These are phyloP conservation scores for Hepsetus odoe DNA, from an alignment of 2,113 vertebrate genomes.

Conservation along the genomic window DNA sequence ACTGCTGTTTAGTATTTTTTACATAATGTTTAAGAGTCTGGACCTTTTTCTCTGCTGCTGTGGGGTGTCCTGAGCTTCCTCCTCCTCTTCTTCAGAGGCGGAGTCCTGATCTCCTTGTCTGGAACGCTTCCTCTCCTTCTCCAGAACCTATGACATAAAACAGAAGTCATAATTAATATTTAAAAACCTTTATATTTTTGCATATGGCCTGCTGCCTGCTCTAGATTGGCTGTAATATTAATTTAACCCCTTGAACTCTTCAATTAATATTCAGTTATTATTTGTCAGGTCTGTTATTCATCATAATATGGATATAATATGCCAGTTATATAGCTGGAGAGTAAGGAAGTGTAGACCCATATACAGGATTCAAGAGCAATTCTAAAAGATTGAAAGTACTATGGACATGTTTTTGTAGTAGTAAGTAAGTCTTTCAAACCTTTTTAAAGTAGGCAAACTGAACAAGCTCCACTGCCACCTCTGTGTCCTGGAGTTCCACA, in stretches of 20 bases:
- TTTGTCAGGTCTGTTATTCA: no score
- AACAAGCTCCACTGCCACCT: conserved; percentile 92
- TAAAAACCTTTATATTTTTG: not conserved
- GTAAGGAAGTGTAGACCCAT: no score
- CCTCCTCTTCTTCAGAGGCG: conserved; percentile 74
- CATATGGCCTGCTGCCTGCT: not conserved
- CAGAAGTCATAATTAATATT: not conserved
- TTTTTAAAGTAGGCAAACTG: conserved; percentile 98
- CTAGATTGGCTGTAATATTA: not conserved
- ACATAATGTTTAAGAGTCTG: not conserved
- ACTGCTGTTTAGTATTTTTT: not conserved
- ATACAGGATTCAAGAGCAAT: no score
- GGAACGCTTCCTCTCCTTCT: conserved; percentile 91
- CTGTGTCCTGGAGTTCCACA: conserved; percentile 86
- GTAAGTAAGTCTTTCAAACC: conserved; percentile 68
- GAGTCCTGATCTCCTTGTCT: conserved; percentile 74
- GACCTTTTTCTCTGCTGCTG: conserved; percentile 81
- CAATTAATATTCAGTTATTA: no score
- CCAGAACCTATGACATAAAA: conserved; percentile 81
- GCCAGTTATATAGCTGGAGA: no score
- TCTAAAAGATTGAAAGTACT: no score
- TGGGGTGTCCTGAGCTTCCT: conserved; percentile 70
- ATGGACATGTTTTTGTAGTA: no score
- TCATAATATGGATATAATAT: no score
- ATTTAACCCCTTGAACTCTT: not conserved